Base-by-base conservation (phyloP, 2,113 vertebrate genomes). In the Lepidothrix coronata region DNA sequence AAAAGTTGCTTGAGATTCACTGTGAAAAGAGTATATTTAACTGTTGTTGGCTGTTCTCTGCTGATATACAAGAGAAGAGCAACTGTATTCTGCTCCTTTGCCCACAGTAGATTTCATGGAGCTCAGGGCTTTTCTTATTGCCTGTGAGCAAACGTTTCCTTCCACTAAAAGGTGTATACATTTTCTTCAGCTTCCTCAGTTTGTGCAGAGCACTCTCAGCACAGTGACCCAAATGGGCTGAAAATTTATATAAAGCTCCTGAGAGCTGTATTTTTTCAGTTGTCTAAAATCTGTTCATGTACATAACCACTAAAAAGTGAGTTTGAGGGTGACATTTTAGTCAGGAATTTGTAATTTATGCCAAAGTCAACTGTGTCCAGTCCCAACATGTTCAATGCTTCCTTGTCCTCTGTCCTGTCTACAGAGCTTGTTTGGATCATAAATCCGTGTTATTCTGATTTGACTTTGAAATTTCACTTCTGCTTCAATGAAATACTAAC, bases 11-110 rank as follows among this genome's bases (percentile, higher is more conserved):
- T 72, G 57, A n/a, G 41, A 61, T 66, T 77, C 18, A 39, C 4
- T 15, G 5, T 39, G 15, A 39, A 78, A 68, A 2, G 0, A 6
- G 11, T 55, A 5, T 68, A 55, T 52, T 81, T 82, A 79, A 59
- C 15, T 46, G 1, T 17, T 75, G 8, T 35, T 39, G 10, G 7
- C 9, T 91, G 9, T 65, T 73, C 5, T 43, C 6, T 68, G 21
- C 24, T 57, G 4, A 25, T 30, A 14, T 33, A 19, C 3, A 75
- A 30, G 16, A 58, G 14, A 65, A 0, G 0, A 76, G 3, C 1
- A 58, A n/a, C 24, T 72, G 7, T 22, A 39, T 68, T 65, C 41
- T 80, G 2, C 6, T 83, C 2, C 11, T 44, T 52, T 72, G n/a
- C 31, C 9, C 8, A 15, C 5, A 37, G 4, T 6, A 14, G 19